Base-by-base conservation (phyloP, 2,888 invertebrate genomes). In the Agapostemon virescens region DNA sequence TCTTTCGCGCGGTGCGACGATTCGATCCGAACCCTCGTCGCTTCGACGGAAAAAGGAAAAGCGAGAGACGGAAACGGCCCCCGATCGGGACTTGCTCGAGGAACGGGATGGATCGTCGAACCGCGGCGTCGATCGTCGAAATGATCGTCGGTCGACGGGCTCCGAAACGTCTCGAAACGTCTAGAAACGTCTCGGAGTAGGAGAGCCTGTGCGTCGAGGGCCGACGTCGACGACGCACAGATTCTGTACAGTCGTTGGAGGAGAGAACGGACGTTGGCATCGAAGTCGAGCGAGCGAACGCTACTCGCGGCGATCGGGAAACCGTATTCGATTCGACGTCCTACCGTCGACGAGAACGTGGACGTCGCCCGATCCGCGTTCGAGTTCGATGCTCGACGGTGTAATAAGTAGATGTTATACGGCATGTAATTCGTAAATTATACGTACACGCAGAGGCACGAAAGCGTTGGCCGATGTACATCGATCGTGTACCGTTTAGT, bases 381-480 rank as follows among this genome's bases (percentile, higher is more conserved):
- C 69, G 81, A 74, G 69, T 82, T 82, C 84, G 83, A 87, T 73
- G 83, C 83, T 81, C 58, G 74, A 81, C 83, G 69, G 63, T 61
- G 64, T 82, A 67, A 79, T 36, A 83, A 69, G 83, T 86, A 85
- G 84, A 85, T 85, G 81, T 84, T 82, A 86, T 81, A 88, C 86
- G 85, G 89, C 90, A 89, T 91, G 89, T 86, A 87, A 87, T 85
- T 87, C 85, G 83, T 88, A 87, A 86, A 82, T 85, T 63, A 61
- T 33, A 9, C 61, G 17, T 83, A 86, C 85, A 86, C 84, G 82
- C 88, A 84, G 81, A 87, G 86, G 89, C 89, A 90, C 88, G 87
- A 88, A 77, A 86, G 74, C 81, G 79, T 84, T 82, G 70, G 78
- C 82, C 79, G 79, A 84, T 66, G 80, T 38, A 74, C 38, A 68